These are phyloP conservation scores for Chlamydotis undulata DNA, from an alignment of 2,113 vertebrate genomes.

Conservation along the genomic window DNA sequence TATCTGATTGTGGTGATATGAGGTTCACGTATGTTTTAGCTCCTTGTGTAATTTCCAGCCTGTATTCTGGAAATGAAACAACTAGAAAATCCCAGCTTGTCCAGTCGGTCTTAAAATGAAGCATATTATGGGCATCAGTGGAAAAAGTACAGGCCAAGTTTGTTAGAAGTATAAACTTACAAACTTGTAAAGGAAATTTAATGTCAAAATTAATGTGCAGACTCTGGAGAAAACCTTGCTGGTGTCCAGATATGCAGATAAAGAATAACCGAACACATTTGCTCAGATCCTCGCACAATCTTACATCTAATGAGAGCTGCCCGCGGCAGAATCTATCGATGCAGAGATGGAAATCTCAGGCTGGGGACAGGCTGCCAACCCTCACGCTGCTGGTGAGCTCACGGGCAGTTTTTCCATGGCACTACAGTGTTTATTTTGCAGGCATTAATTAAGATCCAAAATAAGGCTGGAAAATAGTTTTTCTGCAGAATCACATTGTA, in stretches of 20 bases:
- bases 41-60: conserved; percentile 17
- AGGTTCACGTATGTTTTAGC: neutral
- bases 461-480: neutral
- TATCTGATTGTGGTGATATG: conserved; percentile 49
- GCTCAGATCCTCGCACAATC: neutral
- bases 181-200: neutral
- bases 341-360: neutral
- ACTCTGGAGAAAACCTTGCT: conserved; percentile 7
- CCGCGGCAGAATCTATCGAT: neutral
- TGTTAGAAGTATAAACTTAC: neutral
- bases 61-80: neutral
- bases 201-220: conserved; percentile 6
- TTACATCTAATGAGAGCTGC: neutral
- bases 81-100: neutral
- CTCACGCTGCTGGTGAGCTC: neutral
- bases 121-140: neutral
- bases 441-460: neutral
- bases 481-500: neutral
- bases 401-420: neutral
- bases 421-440: neutral
- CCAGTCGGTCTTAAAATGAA: neutral
- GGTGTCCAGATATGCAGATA: neutral
- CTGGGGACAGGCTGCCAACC: neutral
- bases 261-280: neutral
- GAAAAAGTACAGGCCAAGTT: neutral